Evolutionary conservation across 92 coral and sea anemone species (phyloP).

Genomic region (Phenganax subtilis): DNA sequence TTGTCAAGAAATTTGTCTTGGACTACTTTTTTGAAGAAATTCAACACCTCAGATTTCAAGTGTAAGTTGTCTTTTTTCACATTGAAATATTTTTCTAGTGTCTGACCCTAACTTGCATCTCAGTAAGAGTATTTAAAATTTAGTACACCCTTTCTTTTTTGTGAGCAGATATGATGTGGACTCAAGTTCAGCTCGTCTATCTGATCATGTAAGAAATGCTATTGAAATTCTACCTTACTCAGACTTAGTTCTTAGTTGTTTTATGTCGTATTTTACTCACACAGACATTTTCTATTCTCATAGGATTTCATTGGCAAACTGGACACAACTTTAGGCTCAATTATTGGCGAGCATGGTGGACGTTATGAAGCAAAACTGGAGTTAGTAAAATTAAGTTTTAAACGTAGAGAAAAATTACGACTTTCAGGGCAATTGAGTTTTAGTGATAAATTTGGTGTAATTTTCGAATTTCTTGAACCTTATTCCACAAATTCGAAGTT

Average conservation of each 20-base stretch:
- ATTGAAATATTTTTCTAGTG: not conserved
- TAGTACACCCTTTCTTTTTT: constrained; percentile 3
- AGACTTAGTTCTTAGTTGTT: not conserved
- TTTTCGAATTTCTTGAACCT: not conserved
- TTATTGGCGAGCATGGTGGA: constrained; percentile 89
- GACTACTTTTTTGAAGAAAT: constrained; percentile 93
- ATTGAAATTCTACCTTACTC: not conserved
- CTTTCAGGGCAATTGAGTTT: not conserved
- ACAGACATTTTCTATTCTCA: not conserved
- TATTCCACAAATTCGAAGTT: too few relatives aligned
- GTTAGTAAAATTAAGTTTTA: constrained; percentile 47
- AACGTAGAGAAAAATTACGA: not conserved
- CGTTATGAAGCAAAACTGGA: constrained; percentile 59
- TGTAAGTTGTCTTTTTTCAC: constrained; percentile 56
- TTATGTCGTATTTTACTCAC: not conserved
- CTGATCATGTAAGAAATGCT: constrained; percentile 70
- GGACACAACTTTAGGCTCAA: constrained; percentile 78
- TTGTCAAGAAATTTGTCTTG: constrained; percentile 82
- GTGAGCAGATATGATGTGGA: constrained; percentile 76
- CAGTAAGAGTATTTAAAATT: not conserved
- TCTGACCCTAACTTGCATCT: not conserved
- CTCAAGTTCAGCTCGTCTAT: constrained; percentile 64
- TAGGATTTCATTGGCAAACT: constrained; percentile 84
- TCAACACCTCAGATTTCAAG: constrained; percentile 90
- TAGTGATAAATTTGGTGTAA: not conserved